Conservation (phyloP, 2,797 vertebrate species). For the Poecilia gillii region DNA sequence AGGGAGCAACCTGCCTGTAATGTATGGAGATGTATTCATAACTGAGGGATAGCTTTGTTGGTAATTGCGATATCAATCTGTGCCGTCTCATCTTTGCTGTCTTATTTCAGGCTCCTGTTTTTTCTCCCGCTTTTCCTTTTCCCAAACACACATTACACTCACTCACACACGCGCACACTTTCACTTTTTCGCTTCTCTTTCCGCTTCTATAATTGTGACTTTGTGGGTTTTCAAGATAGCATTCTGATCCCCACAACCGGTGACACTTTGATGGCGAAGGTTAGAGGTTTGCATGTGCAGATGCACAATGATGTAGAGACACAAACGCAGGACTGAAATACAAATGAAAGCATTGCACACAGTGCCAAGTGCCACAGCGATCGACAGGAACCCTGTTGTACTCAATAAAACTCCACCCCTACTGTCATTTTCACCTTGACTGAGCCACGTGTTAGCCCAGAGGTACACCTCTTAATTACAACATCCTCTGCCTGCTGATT, state of each 20-base stretch:
- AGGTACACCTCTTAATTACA: constrained; percentile 72
- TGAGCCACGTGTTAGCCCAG: constrained; percentile 63
- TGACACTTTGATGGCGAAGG: constrained; percentile 36
- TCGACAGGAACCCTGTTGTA: constrained; percentile 61
- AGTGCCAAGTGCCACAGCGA: constrained; percentile 42
- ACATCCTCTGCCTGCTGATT: constrained; percentile 62
- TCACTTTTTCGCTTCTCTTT: constrained; percentile 12
- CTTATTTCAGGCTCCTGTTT: constrained; percentile 66
- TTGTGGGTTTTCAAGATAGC: constrained; percentile 43
- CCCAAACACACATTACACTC: neutral
- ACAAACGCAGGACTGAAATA: constrained; percentile 23
- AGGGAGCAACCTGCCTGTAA: constrained; percentile 68
- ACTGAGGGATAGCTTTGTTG: constrained; percentile 76
- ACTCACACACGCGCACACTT: constrained; percentile 12
- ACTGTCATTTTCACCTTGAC: constrained; percentile 71
- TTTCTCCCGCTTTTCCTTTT: constrained; percentile 17
- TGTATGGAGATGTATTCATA: constrained; percentile 83
- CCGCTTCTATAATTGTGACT: constrained; percentile 31
- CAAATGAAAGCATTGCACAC: constrained; percentile 52
- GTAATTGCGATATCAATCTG: constrained; percentile 84
- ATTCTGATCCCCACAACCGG: constrained; percentile 17
- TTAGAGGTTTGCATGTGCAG: constrained; percentile 34
- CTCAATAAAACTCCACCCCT: constrained; percentile 66
- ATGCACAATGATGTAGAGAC: constrained; percentile 32
- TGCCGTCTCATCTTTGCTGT: constrained; percentile 70